phyloP scores from a whole-genome alignment of 1,140 invertebrate genomes.

The Diachasmimorpha longicaudata region DNA sequence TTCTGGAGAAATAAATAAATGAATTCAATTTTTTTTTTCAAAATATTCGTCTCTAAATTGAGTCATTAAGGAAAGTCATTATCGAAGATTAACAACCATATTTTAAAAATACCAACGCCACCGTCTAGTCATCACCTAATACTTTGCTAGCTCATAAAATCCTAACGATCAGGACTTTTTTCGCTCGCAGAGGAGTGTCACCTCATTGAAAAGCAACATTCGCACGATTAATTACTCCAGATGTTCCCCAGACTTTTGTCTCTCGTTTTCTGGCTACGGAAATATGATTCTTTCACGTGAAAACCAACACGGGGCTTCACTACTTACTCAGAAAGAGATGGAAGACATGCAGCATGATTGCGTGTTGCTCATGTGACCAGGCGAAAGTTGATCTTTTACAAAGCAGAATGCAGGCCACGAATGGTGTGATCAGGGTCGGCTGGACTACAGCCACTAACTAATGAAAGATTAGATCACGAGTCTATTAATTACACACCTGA shows the following conservation, averaged over 20 bases:
- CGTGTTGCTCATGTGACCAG: neutral
- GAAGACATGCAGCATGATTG: neutral
- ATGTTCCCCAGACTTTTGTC: neutral
- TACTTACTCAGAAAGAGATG: neutral
- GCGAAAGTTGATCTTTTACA: constrained; percentile 5
- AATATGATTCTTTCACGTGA: neutral
- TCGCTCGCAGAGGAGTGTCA: neutral
- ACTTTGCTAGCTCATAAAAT: neutral
- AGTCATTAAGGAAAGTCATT: neutral
- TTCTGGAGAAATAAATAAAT: too few relatives aligned
- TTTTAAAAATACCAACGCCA: neutral
- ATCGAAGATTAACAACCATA: neutral
- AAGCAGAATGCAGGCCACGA: constrained; percentile 5
- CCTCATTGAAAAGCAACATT: neutral
- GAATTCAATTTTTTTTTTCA: too few relatives aligned
- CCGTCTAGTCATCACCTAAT: neutral
- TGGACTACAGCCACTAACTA: neutral
- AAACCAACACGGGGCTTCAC: neutral
- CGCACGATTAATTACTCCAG: neutral
- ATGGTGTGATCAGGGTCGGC: constrained; percentile 3
- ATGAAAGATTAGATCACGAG: neutral
- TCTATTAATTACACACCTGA: neutral
- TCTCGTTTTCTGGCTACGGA: neutral
- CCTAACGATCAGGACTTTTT: neutral
- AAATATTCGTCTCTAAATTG: too few relatives aligned